These are phyloP conservation scores for Rhagologus leucostigma DNA, from an alignment of 2,113 vertebrate genomes.

Conservation along the genomic window DNA sequence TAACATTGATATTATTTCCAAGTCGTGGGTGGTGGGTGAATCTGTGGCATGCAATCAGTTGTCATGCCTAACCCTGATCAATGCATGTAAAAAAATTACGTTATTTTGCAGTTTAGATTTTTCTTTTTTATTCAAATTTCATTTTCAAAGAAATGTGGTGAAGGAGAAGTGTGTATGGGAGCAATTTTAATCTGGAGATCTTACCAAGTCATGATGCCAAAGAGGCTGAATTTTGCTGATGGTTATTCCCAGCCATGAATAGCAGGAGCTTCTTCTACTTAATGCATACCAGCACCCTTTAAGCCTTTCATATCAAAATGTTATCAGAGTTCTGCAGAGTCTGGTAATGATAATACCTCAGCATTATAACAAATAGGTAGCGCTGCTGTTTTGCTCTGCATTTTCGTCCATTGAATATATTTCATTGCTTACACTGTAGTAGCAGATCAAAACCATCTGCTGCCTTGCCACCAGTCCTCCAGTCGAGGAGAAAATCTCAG, in stretches of 20 bases:
- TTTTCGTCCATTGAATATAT: conserved; percentile 59
- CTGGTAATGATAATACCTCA: conserved; percentile 63
- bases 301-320: conserved; percentile 30
- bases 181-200: conserved; percentile 17
- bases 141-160: not conserved
- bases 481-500: conserved; percentile 53
- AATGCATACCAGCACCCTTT: conserved; percentile 27
- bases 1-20: not conserved
- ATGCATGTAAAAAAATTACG: not conserved
- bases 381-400: conserved; percentile 45
- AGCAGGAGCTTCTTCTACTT: conserved; percentile 14
- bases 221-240: not conserved
- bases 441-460: conserved; percentile 90
- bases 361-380: conserved; percentile 61
- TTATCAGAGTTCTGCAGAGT: conserved; percentile 52
- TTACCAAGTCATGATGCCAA: not conserved
- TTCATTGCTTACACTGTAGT: conserved; percentile 81
- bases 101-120: not conserved
- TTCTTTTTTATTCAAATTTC: not conserved
- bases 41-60: not conserved
- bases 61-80: not conserved
- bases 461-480: conserved; percentile 55
- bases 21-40: not conserved
- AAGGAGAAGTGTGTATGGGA: not conserved
- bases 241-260: conserved; percentile 12